phyloP scores from a whole-genome alignment of 2,888 invertebrate genomes.

The Erebia epiphron region DNA sequence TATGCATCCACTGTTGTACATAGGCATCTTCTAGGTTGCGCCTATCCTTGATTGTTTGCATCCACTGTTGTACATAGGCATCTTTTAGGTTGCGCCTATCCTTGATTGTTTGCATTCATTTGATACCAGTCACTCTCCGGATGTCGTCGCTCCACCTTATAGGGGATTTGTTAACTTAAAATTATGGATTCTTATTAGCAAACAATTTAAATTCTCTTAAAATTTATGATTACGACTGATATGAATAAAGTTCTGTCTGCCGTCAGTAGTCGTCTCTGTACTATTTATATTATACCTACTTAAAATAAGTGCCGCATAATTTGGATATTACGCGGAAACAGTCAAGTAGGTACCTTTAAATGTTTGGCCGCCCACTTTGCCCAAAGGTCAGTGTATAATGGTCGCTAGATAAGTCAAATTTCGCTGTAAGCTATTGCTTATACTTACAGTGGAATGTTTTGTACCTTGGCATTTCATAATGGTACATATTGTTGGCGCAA shows the following conservation, averaged over 20 bases:
- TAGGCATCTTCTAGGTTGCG: too few relatives aligned
- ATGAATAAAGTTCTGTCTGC: neutral
- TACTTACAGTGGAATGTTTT: constrained; percentile 51
- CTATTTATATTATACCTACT: neutral
- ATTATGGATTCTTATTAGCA: neutral
- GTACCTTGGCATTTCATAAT: constrained; percentile 70
- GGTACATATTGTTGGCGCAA: constrained; percentile 48
- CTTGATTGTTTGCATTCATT: too few relatives aligned
- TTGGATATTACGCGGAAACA: constrained; percentile 29
- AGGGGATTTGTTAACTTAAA: too few relatives aligned
- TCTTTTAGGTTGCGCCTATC: too few relatives aligned
- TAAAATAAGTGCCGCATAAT: constrained; percentile 7
- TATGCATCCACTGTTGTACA: too few relatives aligned
- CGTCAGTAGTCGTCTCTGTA: neutral
- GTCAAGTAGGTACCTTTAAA: constrained; percentile 23
- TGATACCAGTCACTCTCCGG: too few relatives aligned
- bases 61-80: too few relatives aligned
- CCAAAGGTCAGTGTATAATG: constrained; percentile 34
- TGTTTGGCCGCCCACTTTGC: constrained; percentile 30
- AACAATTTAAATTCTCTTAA: too few relatives aligned
- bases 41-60: too few relatives aligned
- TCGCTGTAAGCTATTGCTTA: constrained; percentile 43
- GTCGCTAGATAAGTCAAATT: constrained; percentile 36
- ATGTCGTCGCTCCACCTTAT: too few relatives aligned
- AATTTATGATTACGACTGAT: neutral